phyloP scores from a whole-genome alignment of 1,140 invertebrate genomes.

The Vanessa tameamea region DNA sequence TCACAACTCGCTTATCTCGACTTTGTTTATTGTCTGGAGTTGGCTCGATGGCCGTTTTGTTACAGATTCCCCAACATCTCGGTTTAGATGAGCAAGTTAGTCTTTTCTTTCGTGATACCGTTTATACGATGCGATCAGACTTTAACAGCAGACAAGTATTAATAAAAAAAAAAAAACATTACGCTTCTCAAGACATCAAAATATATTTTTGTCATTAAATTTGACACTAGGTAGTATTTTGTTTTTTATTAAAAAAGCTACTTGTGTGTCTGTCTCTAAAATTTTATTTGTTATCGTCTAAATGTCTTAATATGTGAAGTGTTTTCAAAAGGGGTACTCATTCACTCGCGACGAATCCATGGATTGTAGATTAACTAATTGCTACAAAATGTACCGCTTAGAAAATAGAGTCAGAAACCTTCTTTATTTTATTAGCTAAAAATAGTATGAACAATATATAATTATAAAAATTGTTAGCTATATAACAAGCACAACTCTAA shows the following conservation, averaged over 20 bases:
- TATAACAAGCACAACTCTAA: no score
- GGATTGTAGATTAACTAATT: constrained; percentile 75
- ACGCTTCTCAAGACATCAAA: neutral
- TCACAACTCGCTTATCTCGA: constrained; percentile 69
- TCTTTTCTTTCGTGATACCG: constrained; percentile 47
- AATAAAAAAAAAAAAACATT: neutral
- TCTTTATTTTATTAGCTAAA: constrained; percentile 64
- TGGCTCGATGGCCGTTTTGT: constrained; percentile 71
- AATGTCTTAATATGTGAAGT: constrained; percentile 34
- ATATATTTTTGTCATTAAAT: no score
- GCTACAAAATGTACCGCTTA: constrained; percentile 74
- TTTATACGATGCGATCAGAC: constrained; percentile 41
- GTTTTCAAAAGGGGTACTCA: constrained; percentile 67
- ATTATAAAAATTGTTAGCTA: neutral
- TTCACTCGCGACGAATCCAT: constrained; percentile 73
- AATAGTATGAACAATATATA: neutral
- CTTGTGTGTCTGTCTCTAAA: no score
- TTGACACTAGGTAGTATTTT: no score
- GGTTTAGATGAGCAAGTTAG: constrained; percentile 70
- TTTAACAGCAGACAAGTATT: neutral
- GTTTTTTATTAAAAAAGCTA: no score
- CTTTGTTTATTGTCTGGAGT: constrained; percentile 77
- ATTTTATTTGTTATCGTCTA: neutral
- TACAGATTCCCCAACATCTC: constrained; percentile 65
- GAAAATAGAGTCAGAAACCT: constrained; percentile 54